Evolutionary conservation across 2,888 invertebrate genomes (phyloP), one percentile per base, ranked within the genome.

Genomic region (Ophioninae sp.): DNA sequence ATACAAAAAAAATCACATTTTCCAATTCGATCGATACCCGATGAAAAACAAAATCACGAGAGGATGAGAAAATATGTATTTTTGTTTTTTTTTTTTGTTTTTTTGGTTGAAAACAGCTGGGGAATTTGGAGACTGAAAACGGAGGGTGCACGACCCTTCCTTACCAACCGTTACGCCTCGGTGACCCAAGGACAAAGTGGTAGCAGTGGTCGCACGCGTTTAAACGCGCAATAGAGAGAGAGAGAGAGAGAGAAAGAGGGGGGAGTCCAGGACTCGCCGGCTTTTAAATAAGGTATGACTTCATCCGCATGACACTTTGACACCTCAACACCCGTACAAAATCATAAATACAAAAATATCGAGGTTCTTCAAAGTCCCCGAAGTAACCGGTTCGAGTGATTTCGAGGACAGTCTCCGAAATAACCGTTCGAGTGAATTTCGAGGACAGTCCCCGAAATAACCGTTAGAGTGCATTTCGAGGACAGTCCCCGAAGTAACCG

Each of bases 221-320:
- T 77, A 23, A 58, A 44, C 63, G 72, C 65, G 75, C 59, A 44
- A 39, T 67, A 20, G 10, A 13, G 13, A 37, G 22, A 41, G 63
- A 75, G 51, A 13, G 51, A 51, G 51, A 51, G 51, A 51, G 51
- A 51, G 51, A 13, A 10, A 13, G 13, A 17, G 17, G 51, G 17
- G 51, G 17, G 51, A 51, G 17, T 6, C 3, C 51, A 51, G 51
- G 51, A 51, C 17, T 51, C 51, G 63, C 73, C 74, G 78, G 79
- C 63, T 75, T 72, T 68, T 61, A 20, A 37, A 41, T 76, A 51
- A 61, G 65, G 44, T 61, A 51, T 68, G 81, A 77, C 71, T 73
- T 65, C 59, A 78, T 81, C 80, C 68, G 78, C 83, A 13, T 51
- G 61, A 80, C 80, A 80, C 73, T 83, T 13, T 63, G 61, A 71